Conservation (phyloP, 2,888 invertebrate species). For the Apantesis nais region DNA sequence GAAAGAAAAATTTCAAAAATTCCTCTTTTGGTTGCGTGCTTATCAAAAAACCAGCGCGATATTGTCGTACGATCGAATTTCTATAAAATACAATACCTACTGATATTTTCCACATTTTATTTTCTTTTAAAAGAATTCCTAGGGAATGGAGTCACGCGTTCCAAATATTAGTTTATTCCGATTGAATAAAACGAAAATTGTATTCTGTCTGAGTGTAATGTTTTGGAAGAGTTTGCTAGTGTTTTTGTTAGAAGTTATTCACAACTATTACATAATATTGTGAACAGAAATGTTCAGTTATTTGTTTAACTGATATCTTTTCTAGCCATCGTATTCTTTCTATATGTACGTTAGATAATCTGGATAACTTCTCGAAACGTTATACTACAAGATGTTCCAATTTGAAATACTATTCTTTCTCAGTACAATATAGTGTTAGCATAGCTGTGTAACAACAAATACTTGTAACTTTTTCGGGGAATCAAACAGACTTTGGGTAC, state of each 20-base stretch:
- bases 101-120: conserved; percentile 33
- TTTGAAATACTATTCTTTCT: neutral
- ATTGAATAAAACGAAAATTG: conserved; percentile 42
- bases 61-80: neutral
- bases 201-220: conserved; percentile 26
- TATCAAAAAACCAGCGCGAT: neutral
- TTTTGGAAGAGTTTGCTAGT: conserved; percentile 12
- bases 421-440: neutral
- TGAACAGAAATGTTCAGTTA: neutral
- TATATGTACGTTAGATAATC: neutral
- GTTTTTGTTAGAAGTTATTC: conserved; percentile 11
- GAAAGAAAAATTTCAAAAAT: neutral
- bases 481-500: no score
- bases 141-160: conserved; percentile 43
- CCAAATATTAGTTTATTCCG: conserved; percentile 44
- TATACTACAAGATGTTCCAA: neutral
- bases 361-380: neutral
- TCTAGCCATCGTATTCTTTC: neutral
- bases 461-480: no score
- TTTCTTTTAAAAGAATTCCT: conserved; percentile 39
- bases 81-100: neutral
- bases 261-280: neutral
- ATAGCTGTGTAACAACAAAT: neutral
- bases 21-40: no score
- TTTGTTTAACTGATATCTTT: neutral